A percentile compares a stretch with the other conserved stretches of the same genome.
Evolutionary conservation across 1,140 invertebrate genomes (phyloP).

Genomic region (Drosophila subpulchrella): DNA sequence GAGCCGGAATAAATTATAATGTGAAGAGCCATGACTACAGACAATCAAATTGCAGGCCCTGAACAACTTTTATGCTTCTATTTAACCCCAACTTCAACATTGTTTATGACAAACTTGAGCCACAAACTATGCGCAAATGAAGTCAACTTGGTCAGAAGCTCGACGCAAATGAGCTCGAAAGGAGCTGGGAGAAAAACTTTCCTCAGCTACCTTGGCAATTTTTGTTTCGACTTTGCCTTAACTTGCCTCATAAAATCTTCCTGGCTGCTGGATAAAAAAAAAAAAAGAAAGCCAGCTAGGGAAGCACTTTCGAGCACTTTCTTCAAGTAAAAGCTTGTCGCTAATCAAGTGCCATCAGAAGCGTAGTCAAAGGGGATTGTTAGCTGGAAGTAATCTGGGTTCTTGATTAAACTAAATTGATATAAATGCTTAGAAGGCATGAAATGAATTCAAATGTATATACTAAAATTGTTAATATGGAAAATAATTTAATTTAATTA

Average conservation of each 20-base stretch:
- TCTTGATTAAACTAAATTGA: too few relatives aligned
- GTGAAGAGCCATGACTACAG: constrained; percentile 24
- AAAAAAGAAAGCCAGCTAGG: constrained; percentile 3
- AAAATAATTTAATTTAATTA: too few relatives aligned
- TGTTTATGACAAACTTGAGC: constrained; percentile 79
- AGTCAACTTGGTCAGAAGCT: constrained; percentile 70
- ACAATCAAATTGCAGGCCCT: constrained; percentile 65
- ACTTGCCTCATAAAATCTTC: constrained; percentile 66
- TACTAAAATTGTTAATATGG: too few relatives aligned
- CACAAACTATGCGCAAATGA: constrained; percentile 78
- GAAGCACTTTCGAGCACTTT: constrained; percentile 31
- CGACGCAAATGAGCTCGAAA: constrained; percentile 65
- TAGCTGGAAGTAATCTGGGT: neutral
- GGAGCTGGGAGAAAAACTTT: constrained; percentile 55
- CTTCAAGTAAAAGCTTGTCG: constrained; percentile 59
- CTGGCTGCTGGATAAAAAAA: neutral
- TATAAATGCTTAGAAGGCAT: too few relatives aligned
- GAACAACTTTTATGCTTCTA: constrained; percentile 66
- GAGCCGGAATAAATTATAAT: constrained; percentile 42
- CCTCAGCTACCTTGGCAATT: constrained; percentile 57
- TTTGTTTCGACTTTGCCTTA: constrained; percentile 52
- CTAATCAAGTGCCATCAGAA: constrained; percentile 72
- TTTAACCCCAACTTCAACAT: constrained; percentile 75
- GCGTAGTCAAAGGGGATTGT: constrained; percentile 4
- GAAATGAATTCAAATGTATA: neutral